Base-by-base conservation (phyloP, 2,797 vertebrate genomes). In the Gephyroberyx darwinii region DNA sequence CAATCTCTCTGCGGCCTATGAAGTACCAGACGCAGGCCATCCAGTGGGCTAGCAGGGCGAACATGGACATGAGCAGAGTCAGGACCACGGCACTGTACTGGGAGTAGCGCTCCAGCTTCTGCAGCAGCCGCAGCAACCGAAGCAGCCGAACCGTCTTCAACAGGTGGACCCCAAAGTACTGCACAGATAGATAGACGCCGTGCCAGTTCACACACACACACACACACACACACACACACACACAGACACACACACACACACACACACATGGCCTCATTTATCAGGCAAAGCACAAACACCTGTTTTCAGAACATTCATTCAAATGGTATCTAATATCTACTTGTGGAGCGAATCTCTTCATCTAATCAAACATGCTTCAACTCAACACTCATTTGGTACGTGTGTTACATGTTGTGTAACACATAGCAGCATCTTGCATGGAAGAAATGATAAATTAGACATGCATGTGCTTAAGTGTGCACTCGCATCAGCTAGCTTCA, bases 11-110 rank as follows among this genome's bases (percentile, higher is more conserved):
- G 74, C 91, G 94, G 3, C 95, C 95, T 0, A 96, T 95, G 89
- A 95, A 96, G 92, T 94, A 96, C 95, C 95, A 96, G 81, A 95
- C 69, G 14, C 95, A 96, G 77, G 95, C 95, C 84, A 96, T 95
- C 95, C 95, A 96, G 90, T 96, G 95, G 17, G 95, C 95, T 4
- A 96, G 92, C 85, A 96, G 91, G 13, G 94, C 95, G 16, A 96
- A 96, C 90, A 95, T 95, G 12, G 94, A 95, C 95, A 96, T 96
- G 69, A 96, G 94, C 81, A 96, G 91, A 0, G 94, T 95, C 35
- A 96, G 93, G 53, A 96, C 95, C 79, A 96, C 94, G 0, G 95
- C 94, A 8, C 95, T 96, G 91, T 96, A 95, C 89, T 96, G 95
- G 0, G 95, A 96, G 90, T 96, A 96, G 0, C 94, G 94, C 88